A percentile compares a stretch with the other conserved stretches of the same genome.
These are phyloP conservation scores for Whitmania pigra DNA, from an alignment of 1,140 invertebrate genomes.

Conservation along the genomic window DNA sequence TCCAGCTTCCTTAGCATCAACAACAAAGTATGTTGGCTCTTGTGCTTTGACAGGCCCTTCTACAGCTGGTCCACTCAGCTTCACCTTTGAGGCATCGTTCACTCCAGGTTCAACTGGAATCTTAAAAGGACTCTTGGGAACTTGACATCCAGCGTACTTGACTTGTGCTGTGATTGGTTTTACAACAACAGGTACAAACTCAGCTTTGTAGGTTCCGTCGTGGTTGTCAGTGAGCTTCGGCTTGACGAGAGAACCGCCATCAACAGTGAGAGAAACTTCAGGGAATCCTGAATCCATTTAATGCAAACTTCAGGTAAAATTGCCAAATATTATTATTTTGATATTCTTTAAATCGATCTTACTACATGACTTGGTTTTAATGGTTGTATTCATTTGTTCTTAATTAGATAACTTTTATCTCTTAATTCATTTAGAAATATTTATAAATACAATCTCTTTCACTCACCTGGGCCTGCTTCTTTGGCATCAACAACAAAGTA, in stretches of 20 bases:
- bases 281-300: constrained; percentile 3
- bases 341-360: background rate
- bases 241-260: background rate
- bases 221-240: constrained; percentile 9
- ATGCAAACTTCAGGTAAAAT: background rate
- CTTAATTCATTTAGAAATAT: too few relatives aligned
- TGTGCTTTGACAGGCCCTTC: constrained; percentile 24
- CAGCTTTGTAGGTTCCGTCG: background rate
- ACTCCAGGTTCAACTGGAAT: constrained; percentile 4
- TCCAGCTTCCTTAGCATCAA: constrained; percentile 24
- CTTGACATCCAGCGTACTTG: constrained; percentile 54
- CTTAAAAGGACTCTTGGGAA: constrained; percentile 42
- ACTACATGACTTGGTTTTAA: background rate
- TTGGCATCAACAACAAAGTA: constrained; percentile 42
- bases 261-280: constrained; percentile 1
- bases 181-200: constrained; percentile 7
- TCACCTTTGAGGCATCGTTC: constrained; percentile 11
- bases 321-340: background rate
- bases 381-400: too few relatives aligned
- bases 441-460: background rate
- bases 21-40: constrained; percentile 24
- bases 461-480: constrained; percentile 39
- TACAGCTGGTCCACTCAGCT: constrained; percentile 24
- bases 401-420: too few relatives aligned
- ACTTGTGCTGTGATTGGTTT: constrained; percentile 9